Conservation (phyloP, 2,888 invertebrate species). For the Osedax frankpressi region DNA sequence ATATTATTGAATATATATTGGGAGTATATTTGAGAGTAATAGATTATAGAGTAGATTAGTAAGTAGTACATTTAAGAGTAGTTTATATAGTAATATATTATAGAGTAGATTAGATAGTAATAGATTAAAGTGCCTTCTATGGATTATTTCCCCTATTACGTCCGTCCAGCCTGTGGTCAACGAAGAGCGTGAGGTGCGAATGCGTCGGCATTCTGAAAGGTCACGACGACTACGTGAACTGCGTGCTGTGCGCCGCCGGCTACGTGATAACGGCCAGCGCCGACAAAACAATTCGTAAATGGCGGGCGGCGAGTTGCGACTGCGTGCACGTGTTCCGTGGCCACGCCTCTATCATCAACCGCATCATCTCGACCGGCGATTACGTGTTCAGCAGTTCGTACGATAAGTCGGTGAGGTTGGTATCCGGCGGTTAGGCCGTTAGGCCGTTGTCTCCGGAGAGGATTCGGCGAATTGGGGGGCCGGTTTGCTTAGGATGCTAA, state of each 20-base stretch:
- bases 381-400: conserved; percentile 45
- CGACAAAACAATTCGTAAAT: conserved; percentile 49
- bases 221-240: conserved; percentile 49
- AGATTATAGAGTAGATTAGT: too few relatives aligned
- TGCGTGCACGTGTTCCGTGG: conserved; percentile 47
- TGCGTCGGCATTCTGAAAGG: conserved; percentile 48
- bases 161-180: conserved; percentile 48
- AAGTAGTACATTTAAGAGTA: too few relatives aligned
- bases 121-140: too few relatives aligned
- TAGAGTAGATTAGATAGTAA: too few relatives aligned
- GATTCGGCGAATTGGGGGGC: too few relatives aligned
- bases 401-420: conserved; percentile 35
- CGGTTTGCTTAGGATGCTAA: too few relatives aligned
- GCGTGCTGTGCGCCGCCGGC: conserved; percentile 47
- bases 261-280: conserved; percentile 49
- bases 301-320: conserved; percentile 49
- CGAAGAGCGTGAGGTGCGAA: conserved; percentile 46
- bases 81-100: too few relatives aligned
- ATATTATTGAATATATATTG: too few relatives aligned
- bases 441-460: too few relatives aligned
- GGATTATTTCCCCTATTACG: too few relatives aligned
- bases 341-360: conserved; percentile 47
- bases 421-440: not conserved
- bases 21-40: too few relatives aligned
- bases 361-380: conserved; percentile 48